These are phyloP conservation scores for Lampris megalopsis DNA, from an alignment of 2,113 vertebrate species.

Conservation along the genomic window DNA sequence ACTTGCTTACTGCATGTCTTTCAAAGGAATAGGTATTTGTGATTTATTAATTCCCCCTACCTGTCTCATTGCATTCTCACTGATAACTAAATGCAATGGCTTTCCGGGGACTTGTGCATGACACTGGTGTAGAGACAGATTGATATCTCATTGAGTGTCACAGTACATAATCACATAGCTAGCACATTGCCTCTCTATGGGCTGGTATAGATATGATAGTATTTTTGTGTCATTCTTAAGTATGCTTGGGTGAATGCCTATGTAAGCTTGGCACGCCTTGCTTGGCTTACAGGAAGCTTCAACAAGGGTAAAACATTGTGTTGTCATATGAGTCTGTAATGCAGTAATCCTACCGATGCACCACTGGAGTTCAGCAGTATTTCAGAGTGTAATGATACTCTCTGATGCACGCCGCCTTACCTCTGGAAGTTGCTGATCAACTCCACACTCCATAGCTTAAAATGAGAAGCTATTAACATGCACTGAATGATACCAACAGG, in stretches of 20 bases:
- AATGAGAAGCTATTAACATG: too few species aligned
- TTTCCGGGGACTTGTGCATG: background rate
- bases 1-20: background rate
- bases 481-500: too few species aligned
- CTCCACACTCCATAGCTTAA: too few species aligned
- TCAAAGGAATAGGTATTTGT: background rate
- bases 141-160: too few species aligned
- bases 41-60: background rate
- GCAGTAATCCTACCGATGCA: slow-evolving; percentile 27
- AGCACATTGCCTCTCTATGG: background rate
- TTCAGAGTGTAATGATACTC: slow-evolving; percentile 42
- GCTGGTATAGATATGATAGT: background rate
- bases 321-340: slow-evolving; percentile 37
- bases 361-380: slow-evolving; percentile 34
- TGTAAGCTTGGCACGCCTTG: slow-evolving; percentile 30
- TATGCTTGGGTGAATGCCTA: too few species aligned
- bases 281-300: slow-evolving; percentile 14
- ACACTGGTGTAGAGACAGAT: too few species aligned
- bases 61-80: background rate
- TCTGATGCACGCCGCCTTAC: background rate
- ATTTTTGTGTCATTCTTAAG: too few species aligned
- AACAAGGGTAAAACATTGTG: slow-evolving; percentile 46
- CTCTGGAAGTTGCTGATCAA: too few species aligned
- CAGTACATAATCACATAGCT: too few species aligned
- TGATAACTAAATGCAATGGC: background rate